Evolutionary conservation across 2,888 invertebrate genomes (phyloP), one percentile per base, ranked within the genome.

Genomic region (Arge pagana): DNA sequence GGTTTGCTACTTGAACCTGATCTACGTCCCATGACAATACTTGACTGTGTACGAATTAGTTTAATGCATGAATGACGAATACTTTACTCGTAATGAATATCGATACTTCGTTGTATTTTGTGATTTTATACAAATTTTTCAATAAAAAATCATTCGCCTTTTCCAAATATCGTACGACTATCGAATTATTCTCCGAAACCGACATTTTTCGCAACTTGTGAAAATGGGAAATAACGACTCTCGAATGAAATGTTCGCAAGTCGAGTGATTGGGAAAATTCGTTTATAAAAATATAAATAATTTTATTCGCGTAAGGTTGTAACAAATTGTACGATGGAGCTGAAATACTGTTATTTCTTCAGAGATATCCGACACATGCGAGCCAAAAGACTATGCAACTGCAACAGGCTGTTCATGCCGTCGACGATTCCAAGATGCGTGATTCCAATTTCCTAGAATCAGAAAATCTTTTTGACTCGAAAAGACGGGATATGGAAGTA

Each of bases 361-460:
- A 59, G 7, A 8, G 62, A 73, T 55, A 74, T 78, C 33, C 80
- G 79, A 76, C 96, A 96, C 54, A 96, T 79, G 60, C 89, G 83
- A 1, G 94, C 92, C 56, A 97, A 79, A 57, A 98, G 81, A 31
- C 90, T 94, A 3, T 95, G 90, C 78, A 98, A 83, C 80, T 99
- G 98, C 60, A 98, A 79, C 60, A 96, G 81, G 4, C 93, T 88
- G 60, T 85, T 84, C 10, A 93, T 82, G 16, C 98, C 98, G 77
- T 95, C 93, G 0, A 91, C 88, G 52, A 95, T 90, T 67, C 90
- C 85, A 85, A 94, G 83, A 76, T 98, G 96, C 2, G 93, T 90
- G 31, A 87, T 77, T 8, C 95, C 97, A 67, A 97, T 92, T 83
- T 96, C 93, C 87, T 89, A 71, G 35, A 77, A 75, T 50, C 35